Conservation (phyloP, 2,797 vertebrate genomes). For the Zalophus californianus region DNA sequence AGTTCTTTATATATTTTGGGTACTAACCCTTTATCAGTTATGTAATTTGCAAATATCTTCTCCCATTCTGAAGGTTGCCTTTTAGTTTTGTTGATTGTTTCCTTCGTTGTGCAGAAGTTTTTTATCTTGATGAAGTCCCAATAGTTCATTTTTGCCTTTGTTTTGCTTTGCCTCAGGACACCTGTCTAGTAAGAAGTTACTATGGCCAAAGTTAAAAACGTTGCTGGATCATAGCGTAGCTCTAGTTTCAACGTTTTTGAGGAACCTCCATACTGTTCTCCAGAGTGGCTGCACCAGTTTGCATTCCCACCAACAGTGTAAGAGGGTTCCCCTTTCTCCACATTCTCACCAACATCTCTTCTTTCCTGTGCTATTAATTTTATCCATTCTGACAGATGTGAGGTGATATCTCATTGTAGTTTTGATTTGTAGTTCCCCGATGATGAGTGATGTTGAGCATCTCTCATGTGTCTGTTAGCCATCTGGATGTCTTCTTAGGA, state of each 20-base stretch:
- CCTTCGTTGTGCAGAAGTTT: neutral
- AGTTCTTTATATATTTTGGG: neutral
- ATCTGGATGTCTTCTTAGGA: neutral
- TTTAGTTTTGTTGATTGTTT: neutral
- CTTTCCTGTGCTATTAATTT: neutral
- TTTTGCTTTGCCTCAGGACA: neutral
- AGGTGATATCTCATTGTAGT: neutral
- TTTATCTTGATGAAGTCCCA: neutral
- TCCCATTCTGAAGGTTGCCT: neutral
- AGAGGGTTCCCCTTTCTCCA: neutral
- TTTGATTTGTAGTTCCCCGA: neutral
- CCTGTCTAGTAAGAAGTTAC: neutral
- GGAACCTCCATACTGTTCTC: neutral
- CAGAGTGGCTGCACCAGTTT: neutral
- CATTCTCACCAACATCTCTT: neutral
- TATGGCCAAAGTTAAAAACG: neutral
- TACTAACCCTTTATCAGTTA: neutral
- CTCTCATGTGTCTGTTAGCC: neutral
- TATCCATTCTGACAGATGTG: neutral
- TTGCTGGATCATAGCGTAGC: neutral
- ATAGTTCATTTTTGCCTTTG: neutral
- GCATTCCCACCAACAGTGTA: neutral
- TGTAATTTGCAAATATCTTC: neutral
- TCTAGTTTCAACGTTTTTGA: neutral
- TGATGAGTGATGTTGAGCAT: neutral